Conservation (phyloP, 2,888 invertebrate species). For the Octonoba sinensis region DNA sequence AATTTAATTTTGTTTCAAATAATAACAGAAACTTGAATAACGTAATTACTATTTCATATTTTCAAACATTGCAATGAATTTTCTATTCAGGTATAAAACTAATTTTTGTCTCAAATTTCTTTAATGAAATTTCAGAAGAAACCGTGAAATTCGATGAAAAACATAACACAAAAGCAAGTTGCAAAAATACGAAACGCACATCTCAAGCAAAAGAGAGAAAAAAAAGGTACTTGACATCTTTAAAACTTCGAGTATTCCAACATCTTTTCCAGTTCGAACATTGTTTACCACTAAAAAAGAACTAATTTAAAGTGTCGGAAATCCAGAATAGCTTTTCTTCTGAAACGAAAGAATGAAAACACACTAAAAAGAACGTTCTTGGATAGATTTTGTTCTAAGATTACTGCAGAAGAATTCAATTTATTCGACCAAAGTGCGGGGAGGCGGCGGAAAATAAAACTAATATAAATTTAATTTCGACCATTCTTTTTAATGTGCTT, state of each 20-base stretch:
- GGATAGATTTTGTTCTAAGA: slow-evolving; percentile 54
- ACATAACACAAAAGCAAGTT: too few species aligned
- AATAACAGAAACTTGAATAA: too few species aligned
- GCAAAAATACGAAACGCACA: too few species aligned
- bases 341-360: not conserved
- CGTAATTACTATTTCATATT: too few species aligned
- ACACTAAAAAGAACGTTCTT: slow-evolving; percentile 11
- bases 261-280: slow-evolving; percentile 23
- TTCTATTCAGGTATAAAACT: too few species aligned
- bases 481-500: slow-evolving; percentile 35
- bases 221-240: not conserved
- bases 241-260: slow-evolving; percentile 17
- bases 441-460: slow-evolving; percentile 4
- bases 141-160: too few species aligned
- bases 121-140: too few species aligned
- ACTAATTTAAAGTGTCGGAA: slow-evolving; percentile 57
- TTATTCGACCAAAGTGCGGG: slow-evolving; percentile 33
- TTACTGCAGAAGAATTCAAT: slow-evolving; percentile 45
- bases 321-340: slow-evolving; percentile 42
- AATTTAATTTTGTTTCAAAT: too few species aligned
- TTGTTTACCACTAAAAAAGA: slow-evolving; percentile 33
- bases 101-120: too few species aligned
- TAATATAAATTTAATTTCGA: slow-evolving; percentile 52
- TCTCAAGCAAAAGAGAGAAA: too few species aligned
- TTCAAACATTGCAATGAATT: too few species aligned